Evolutionary conservation across 2,113 vertebrate genomes (phyloP).

Genomic region (Oplegnathus fasciatus): DNA sequence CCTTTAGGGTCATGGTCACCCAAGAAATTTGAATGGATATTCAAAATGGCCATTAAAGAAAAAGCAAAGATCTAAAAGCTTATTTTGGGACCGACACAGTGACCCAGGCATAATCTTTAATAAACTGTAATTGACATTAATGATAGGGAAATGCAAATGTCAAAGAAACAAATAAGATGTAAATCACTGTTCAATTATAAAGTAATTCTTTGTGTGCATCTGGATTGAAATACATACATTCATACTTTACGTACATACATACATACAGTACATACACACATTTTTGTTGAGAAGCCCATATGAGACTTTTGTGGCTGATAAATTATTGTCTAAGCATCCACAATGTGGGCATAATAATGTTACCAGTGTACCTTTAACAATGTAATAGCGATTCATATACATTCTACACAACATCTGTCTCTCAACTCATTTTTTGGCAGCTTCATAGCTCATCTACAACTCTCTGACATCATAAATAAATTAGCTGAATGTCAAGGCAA

Average conservation of each 20-base stretch:
- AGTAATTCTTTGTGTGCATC: background rate
- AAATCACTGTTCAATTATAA: background rate
- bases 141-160: background rate
- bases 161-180: background rate
- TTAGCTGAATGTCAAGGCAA: constrained; percentile 45
- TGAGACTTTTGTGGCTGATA: background rate
- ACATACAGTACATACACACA: no score
- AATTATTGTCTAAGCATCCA: background rate
- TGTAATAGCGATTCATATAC: background rate
- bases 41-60: constrained; percentile 10
- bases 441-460: background rate
- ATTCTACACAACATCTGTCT: constrained; percentile 9
- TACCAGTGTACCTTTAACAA: background rate
- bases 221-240: background rate
- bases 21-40: constrained; percentile 22
- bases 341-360: background rate
- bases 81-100: background rate
- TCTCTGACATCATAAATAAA: constrained; percentile 45
- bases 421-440: background rate
- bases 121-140: constrained; percentile 5
- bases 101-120: background rate
- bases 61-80: constrained; percentile 27
- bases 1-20: constrained; percentile 10
- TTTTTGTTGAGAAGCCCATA: background rate
- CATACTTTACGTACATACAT: no score